Base-by-base conservation (phyloP, 92 coral and sea anemone species). In the Bergia sp. region DNA sequence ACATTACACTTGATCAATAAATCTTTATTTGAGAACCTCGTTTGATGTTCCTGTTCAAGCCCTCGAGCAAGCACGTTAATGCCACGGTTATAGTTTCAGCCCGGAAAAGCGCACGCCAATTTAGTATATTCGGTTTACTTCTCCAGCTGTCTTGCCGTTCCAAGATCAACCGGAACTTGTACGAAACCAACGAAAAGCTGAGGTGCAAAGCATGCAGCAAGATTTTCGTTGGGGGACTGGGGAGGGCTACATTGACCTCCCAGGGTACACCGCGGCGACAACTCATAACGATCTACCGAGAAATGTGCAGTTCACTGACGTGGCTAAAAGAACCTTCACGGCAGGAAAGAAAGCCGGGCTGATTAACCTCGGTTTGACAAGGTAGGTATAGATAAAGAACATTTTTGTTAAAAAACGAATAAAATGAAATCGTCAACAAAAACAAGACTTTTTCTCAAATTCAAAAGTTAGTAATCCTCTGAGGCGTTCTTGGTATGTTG, bases 151-250 rank as follows among this genome's bases (percentile, higher is more conserved):
- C 29, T 89, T 91, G 21, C 92, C 95, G 20, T 86, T 87, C 45
- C 89, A 90, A 85, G 91, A 87, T 21, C 95, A 93, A 61, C 94
- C 94, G 2, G 94, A 77, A 45, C 85, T 81, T 44, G 45, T 91
- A 11, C 76, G 77, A 29, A 50, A 77, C 43, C 88, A 87, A 9
- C 94, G 98, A n/a, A 43, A 77, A 29, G 85, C 89, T 8, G 96
- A 94, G 82, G 23, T 89, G n/a, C 86, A 89, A 77, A 61, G 89
- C 76, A 91, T 92, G 9, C 91, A 91, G 76, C 49, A 89, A 83
- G 88, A 89, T 12, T 94, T 91, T 87, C 42, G 57, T 4, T 94
- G 98, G 98, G 93, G 93, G 15, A 7, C 15, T 55, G 65, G 65
- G 65, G 65, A 55, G 65, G 15, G 9, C 7, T 55, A 55, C 65